phyloP scores from a whole-genome alignment of 2,888 invertebrate genomes.

The Scaptomyza flava region DNA sequence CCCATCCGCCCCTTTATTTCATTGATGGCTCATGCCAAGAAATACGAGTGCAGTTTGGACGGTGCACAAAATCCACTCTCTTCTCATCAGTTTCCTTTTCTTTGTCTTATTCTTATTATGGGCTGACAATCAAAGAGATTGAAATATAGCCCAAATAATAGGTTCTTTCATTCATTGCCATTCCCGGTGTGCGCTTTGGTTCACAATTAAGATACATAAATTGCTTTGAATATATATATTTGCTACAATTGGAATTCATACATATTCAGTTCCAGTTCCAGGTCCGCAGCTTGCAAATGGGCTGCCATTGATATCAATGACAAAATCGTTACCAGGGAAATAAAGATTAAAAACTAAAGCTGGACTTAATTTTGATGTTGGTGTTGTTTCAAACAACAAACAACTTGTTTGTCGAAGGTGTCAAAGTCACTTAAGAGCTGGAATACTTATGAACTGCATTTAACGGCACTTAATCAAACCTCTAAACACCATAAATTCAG shows the following conservation, averaged over 20 bases:
- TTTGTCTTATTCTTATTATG: neutral
- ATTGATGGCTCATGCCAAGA: constrained; percentile 31
- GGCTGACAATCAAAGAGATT: constrained; percentile 40
- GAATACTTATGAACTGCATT: neutral
- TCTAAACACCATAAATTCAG: neutral
- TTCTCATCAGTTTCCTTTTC: neutral
- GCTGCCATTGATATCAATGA: constrained; percentile 39
- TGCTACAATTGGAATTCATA: constrained; percentile 34
- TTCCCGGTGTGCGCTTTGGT: constrained; percentile 30
- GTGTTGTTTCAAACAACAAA: too few species aligned
- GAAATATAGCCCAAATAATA: constrained; percentile 14
- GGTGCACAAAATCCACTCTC: constrained; percentile 13
- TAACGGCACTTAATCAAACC: neutral
- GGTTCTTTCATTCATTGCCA: constrained; percentile 46
- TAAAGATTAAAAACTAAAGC: constrained; percentile 9
- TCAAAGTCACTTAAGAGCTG: constrained; percentile 2
- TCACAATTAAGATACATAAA: constrained; percentile 60
- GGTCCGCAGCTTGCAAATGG: constrained; percentile 25
- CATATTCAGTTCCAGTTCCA: constrained; percentile 6
- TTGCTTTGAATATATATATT: constrained; percentile 50
- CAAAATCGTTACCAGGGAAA: constrained; percentile 13
- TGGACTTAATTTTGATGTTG: constrained; percentile 2
- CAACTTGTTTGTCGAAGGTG: neutral
- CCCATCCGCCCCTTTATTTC: constrained; percentile 14
- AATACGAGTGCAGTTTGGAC: constrained; percentile 49